Evolutionary conservation across 2,797 vertebrate genomes (phyloP).

Genomic region (Sebastes itinus): DNA sequence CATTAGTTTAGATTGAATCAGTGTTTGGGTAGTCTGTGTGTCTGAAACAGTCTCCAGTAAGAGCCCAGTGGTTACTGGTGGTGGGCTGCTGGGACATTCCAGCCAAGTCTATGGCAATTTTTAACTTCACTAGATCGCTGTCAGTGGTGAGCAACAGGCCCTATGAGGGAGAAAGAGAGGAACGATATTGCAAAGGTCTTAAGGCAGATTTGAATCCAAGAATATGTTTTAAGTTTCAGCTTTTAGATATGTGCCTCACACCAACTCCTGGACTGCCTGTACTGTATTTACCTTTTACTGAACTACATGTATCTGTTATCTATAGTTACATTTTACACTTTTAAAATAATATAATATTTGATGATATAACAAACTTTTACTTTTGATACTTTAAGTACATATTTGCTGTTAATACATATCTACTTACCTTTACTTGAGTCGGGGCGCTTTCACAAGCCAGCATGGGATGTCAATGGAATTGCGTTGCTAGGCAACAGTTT

Average conservation of each 20-base stretch:
- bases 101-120: conserved; percentile 14
- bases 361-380: neutral
- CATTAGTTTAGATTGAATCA: conserved; percentile 42
- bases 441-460: too few relatives aligned
- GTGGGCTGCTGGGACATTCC: conserved; percentile 46
- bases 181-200: neutral
- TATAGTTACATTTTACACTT: neutral
- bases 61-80: conserved; percentile 51
- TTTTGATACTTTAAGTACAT: too few relatives aligned
- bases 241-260: neutral
- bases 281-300: neutral
- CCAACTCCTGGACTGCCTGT: neutral
- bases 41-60: conserved; percentile 39
- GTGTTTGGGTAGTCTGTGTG: conserved; percentile 24
- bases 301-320: neutral
- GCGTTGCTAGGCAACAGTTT: too few relatives aligned
- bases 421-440: too few relatives aligned
- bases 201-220: neutral
- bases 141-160: neutral
- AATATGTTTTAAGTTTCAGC: neutral
- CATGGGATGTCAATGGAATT: too few relatives aligned
- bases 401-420: too few relatives aligned
- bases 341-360: neutral
- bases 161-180: neutral
- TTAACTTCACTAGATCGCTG: conserved; percentile 2